Percentiles rank a stretch among this genome's conserved stretches.
These are phyloP conservation scores for Bhutanitis thaidina DNA, from an alignment of 2,888 invertebrate genomes.

Conservation along the genomic window DNA sequence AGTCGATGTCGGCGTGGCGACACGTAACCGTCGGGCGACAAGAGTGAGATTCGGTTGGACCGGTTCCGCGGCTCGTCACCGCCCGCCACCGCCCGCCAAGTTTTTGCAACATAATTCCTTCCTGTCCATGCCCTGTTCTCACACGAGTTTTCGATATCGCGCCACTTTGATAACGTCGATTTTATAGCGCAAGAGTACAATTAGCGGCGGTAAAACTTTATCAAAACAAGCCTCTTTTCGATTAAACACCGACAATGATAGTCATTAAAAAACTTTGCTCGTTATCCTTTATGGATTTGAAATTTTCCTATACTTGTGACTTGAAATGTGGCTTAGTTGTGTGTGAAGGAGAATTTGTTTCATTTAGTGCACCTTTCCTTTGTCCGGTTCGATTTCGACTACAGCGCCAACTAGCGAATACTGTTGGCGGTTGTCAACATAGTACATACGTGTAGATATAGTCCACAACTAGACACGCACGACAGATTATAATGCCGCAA, in stretches of 20 bases:
- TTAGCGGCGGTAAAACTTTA: conserved; percentile 14
- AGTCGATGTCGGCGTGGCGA: not conserved
- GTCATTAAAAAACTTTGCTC: not conserved
- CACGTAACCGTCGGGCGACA: not conserved
- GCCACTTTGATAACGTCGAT: conserved; percentile 14
- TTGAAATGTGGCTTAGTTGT: too few species aligned
- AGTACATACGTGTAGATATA: too few species aligned
- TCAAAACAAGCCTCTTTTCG: not conserved
- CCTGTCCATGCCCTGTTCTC: conserved; percentile 34
- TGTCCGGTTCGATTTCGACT: too few species aligned
- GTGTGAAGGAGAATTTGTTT: too few species aligned
- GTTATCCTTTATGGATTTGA: conserved; percentile 8
- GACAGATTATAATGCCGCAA: too few species aligned
- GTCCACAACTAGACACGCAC: too few species aligned
- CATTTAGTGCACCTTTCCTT: too few species aligned
- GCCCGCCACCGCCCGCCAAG: conserved; percentile 24
- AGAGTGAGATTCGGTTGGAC: conserved; percentile 34
- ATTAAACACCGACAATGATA: conserved; percentile 2
- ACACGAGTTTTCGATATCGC: conserved; percentile 34
- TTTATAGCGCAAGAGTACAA: conserved; percentile 15
- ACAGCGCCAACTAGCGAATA: too few species aligned
- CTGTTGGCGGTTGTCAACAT: too few species aligned
- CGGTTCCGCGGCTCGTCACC: conserved; percentile 33
- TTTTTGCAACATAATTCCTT: conserved; percentile 39
- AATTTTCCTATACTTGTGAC: not conserved